A percentile compares a stretch with the other conserved stretches of the same genome.
phyloP scores from a whole-genome alignment of 1,140 invertebrate genomes.

The Pseudomyrmex concolor region DNA sequence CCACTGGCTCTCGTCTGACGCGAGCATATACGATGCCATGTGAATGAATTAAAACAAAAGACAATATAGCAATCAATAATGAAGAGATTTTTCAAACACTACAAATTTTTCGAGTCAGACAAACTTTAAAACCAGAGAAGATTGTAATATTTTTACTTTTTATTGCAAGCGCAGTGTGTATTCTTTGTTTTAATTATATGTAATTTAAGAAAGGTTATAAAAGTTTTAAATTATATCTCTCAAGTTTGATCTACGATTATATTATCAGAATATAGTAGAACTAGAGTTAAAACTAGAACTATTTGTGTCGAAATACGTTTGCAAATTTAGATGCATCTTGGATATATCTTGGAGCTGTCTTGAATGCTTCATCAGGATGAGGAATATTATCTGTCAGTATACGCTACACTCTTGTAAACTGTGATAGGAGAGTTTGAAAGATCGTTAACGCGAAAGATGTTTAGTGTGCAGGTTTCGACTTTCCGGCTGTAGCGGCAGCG shows the following conservation, averaged over 20 bases:
- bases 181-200: background rate
- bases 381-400: conserved; percentile 14
- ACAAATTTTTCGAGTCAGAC: background rate
- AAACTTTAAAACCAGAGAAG: background rate
- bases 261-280: background rate
- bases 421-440: conserved; percentile 42
- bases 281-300: background rate
- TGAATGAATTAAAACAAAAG: conserved; percentile 30
- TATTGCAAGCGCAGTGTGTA: background rate
- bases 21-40: conserved; percentile 6
- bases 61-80: background rate
- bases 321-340: background rate
- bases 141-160: background rate
- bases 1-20: background rate
- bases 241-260: background rate
- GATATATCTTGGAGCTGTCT: background rate
- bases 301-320: background rate
- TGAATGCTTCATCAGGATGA: conserved; percentile 26
- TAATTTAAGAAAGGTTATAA: background rate
- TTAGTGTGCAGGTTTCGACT: conserved; percentile 18
- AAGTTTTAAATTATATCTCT: background rate
- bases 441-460: conserved; percentile 60
- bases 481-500: conserved; percentile 15
- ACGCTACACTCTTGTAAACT: background rate
- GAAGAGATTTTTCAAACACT: background rate